Percentiles rank a stretch among this genome's conserved stretches.
Conservation (phyloP, 2,113 vertebrate species). For the Montifringilla adamsi region DNA sequence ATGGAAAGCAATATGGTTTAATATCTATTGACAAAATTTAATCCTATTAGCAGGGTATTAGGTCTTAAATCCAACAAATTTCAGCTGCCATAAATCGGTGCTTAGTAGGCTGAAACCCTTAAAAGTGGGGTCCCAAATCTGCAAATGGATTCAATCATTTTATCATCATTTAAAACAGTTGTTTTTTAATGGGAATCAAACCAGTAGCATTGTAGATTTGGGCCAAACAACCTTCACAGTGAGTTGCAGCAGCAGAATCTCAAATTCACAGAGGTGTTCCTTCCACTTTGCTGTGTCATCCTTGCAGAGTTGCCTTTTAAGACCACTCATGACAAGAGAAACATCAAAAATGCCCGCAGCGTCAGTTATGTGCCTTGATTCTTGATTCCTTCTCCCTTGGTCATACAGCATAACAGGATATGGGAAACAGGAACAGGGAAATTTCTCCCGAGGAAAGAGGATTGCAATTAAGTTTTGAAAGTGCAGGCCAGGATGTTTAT, state of each 20-base stretch:
- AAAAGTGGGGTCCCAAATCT: not conserved
- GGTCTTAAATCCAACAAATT: not conserved
- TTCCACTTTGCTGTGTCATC: not conserved
- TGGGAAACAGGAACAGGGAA: not conserved
- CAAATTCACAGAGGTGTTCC: not conserved
- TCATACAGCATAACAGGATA: not conserved
- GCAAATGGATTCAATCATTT: not conserved
- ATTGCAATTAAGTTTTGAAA: not conserved
- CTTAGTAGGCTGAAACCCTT: not conserved
- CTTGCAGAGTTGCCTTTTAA: not conserved
- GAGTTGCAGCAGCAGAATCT: not conserved
- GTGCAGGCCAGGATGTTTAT: not conserved
- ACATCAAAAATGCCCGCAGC: not conserved
- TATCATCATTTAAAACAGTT: not conserved
- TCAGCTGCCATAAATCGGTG: not conserved
- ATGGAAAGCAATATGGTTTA: not conserved
- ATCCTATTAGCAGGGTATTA: not conserved
- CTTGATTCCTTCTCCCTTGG: not conserved
- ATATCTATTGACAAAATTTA: not conserved
- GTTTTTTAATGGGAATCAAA: not conserved
- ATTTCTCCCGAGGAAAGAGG: not conserved
- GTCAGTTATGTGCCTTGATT: not conserved
- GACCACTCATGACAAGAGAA: not conserved
- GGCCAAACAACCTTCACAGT: not conserved
- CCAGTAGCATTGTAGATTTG: not conserved